A percentile compares a stretch with the other conserved stretches of the same genome.
Conservation (phyloP, 2,888 invertebrate species). For the Ophioninae sp. region DNA sequence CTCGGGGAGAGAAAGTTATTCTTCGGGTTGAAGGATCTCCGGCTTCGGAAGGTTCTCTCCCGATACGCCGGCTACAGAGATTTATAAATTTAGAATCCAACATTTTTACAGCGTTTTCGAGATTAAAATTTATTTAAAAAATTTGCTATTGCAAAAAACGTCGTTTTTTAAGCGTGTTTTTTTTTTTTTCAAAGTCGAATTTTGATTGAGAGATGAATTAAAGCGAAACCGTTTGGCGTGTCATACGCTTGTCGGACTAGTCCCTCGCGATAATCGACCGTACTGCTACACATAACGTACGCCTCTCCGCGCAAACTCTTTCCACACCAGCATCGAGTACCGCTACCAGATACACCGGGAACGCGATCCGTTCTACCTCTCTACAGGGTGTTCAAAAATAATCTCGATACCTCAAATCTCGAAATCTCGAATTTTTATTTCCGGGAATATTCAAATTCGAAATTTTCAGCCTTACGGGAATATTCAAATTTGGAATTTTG, state of each 20-base stretch:
- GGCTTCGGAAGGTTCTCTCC: slow-evolving; percentile 45
- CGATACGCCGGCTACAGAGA: slow-evolving; percentile 40
- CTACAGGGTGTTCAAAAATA: too few species aligned
- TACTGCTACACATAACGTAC: background rate
- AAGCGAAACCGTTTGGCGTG: slow-evolving; percentile 25
- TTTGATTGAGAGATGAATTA: slow-evolving; percentile 29
- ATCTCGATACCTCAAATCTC: too few species aligned
- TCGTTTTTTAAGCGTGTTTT: slow-evolving; percentile 4
- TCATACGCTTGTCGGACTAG: slow-evolving; percentile 38
- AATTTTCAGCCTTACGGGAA: too few species aligned
- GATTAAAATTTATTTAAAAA: too few species aligned
- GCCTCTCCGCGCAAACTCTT: background rate
- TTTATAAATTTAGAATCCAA: slow-evolving; percentile 52
- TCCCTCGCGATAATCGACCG: slow-evolving; percentile 34
- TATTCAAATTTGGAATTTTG: too few species aligned
- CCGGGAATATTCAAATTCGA: too few species aligned
- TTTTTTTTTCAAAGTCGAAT: too few species aligned
- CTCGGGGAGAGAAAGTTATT: slow-evolving; percentile 47
- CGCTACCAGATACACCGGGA: slow-evolving; percentile 34
- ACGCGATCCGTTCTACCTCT: background rate
- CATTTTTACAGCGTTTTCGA: slow-evolving; percentile 5
- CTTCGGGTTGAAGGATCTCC: slow-evolving; percentile 38
- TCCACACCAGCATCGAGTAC: slow-evolving; percentile 26
- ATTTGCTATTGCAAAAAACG: too few species aligned
- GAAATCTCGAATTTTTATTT: too few species aligned